Evolutionary conservation across 2,113 vertebrate species (phyloP), one percentile per base, ranked within the genome.

Genomic region (Sturnus vulgaris): DNA sequence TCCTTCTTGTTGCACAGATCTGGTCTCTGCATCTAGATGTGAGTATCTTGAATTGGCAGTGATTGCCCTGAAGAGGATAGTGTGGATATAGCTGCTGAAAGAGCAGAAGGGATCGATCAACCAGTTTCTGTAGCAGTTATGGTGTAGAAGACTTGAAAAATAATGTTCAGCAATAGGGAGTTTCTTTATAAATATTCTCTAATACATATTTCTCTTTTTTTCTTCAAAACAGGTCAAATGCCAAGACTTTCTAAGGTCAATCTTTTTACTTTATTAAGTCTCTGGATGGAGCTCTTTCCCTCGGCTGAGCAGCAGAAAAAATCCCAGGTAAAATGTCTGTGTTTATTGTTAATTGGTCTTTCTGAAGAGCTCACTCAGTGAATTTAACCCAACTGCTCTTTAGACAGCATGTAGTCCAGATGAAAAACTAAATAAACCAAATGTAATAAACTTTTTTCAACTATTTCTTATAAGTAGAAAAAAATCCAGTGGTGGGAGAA

Each of bases 211-310:
- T 95, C 4, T 64, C 8, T 39, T 15, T 57, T 72, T 64, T 78
- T 53, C 15, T 96, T 64, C 92, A 49, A 92, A 87, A 71, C 87
- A 99, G 99, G 99, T 89, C 98, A 98, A 90, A 98, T 97, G 77
- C 99, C 98, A 93, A 98, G 99, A 82, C 97, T 99, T 92, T 99
- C 99, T 42, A 99, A 99, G 97, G 98, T 98, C 42, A 99, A 99
- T 96, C 98, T 99, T 68, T 99, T 99, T 85, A 99, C 99, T 40
- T 93, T 99, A 84, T 91, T 99, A 92, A 99, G 99, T 92, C 97
- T 99, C 76, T 99, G 99, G 99, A 99, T 99, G 99, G 99, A 99
- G 91, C 97, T 99, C 59, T 99, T 99, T 77, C 99, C 99, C 44
- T 98, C 96, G 1, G 68, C 88, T 39, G 94, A 97, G 61, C 78